These are phyloP conservation scores for Tetanocera ferruginea DNA, from an alignment of 2,888 invertebrate genomes.

Conservation along the genomic window DNA sequence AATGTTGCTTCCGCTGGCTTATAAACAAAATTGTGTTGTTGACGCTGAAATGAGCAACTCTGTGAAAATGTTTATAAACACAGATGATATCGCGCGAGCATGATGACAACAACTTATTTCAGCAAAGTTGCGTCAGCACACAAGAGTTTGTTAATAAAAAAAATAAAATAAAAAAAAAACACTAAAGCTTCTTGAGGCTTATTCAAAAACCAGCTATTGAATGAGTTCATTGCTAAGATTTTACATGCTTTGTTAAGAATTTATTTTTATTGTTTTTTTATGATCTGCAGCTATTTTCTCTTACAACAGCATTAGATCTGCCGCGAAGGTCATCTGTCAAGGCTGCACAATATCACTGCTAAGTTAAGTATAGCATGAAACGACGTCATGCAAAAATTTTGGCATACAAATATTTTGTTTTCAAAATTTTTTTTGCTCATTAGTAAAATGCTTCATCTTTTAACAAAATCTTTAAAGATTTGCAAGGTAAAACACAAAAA, in stretches of 20 bases:
- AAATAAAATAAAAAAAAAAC: not conserved
- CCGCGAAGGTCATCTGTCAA: no score
- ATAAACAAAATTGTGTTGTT: conserved; percentile 10
- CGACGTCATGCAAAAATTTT: no score
- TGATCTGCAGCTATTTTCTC: not conserved
- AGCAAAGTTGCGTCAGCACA: conserved; percentile 41
- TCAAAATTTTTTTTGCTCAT: no score
- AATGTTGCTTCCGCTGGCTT: conserved; percentile 20
- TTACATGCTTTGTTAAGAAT: not conserved
- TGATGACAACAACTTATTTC: not conserved
- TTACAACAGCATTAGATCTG: no score
- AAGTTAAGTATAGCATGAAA: no score
- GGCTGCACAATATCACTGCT: no score
- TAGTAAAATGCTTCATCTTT: no score
- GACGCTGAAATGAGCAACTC: not conserved
- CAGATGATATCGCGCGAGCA: not conserved
- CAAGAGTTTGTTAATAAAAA: not conserved
- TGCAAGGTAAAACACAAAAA: no score
- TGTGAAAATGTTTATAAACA: not conserved
- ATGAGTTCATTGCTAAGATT: conserved; percentile 32
- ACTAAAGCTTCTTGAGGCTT: not conserved
- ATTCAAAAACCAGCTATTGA: not conserved
- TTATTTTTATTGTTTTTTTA: not conserved
- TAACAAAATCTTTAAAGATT: no score
- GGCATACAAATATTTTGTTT: no score